Evolutionary conservation across 1,140 invertebrate species (phyloP).

Genomic region (Drosophila elegans): DNA sequence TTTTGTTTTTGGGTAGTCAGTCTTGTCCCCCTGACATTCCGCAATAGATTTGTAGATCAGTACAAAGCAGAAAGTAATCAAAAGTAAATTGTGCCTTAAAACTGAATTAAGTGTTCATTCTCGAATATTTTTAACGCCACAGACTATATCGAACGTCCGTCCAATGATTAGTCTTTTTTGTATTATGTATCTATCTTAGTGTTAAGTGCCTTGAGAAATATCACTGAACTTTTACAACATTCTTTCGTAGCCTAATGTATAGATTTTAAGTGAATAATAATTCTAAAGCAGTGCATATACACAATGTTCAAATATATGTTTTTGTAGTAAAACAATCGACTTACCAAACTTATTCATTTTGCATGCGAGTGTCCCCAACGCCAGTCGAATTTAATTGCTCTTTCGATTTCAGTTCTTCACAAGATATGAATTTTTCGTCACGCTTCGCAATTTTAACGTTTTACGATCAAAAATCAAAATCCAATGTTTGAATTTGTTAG

Average conservation of each 20-base stretch:
- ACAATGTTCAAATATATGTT: slow-evolving; percentile 41
- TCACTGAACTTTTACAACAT: slow-evolving; percentile 13
- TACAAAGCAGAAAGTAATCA: slow-evolving; percentile 53
- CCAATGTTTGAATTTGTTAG: slow-evolving; percentile 32
- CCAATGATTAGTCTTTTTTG: slow-evolving; percentile 52
- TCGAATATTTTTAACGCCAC: slow-evolving; percentile 45
- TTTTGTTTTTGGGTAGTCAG: slow-evolving; percentile 12
- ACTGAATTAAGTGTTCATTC: slow-evolving; percentile 26
- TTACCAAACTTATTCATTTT: slow-evolving; percentile 78
- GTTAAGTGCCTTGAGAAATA: slow-evolving; percentile 60
- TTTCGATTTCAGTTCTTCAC: not conserved
- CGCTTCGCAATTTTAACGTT: slow-evolving; percentile 38
- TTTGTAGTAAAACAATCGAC: slow-evolving; percentile 17
- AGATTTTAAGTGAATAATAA: slow-evolving; percentile 49
- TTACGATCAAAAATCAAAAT: slow-evolving; percentile 30
- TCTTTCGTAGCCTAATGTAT: slow-evolving; percentile 44
- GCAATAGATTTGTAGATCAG: slow-evolving; percentile 56
- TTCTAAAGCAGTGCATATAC: slow-evolving; percentile 28
- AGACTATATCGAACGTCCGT: slow-evolving; percentile 65
- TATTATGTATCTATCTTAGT: slow-evolving; percentile 47
- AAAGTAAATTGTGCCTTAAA: slow-evolving; percentile 65
- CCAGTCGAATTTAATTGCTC: slow-evolving; percentile 7
- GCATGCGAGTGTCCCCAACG: slow-evolving; percentile 4
- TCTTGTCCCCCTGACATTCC: slow-evolving; percentile 32
- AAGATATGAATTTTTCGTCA: slow-evolving; percentile 22